Base-by-base conservation (phyloP, 2,113 vertebrate genomes). In the Scolopax mira region DNA sequence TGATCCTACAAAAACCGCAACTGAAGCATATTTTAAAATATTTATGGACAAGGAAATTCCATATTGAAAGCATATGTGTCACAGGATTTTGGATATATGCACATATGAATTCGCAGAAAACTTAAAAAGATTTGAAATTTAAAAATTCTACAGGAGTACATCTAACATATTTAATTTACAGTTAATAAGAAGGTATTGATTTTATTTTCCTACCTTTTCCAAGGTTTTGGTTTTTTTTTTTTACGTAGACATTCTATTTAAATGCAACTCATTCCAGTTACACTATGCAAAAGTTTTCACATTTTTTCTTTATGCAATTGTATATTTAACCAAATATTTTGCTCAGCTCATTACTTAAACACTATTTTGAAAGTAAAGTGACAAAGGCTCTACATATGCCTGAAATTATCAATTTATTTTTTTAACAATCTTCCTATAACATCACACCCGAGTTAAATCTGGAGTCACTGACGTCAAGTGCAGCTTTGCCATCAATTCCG, bases 181-280 rank as follows among this genome's bases (percentile, higher is more conserved):
- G 41, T 18, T 62, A 41, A 19, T 25, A 48, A 7, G 37, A n/a
- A 17, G 7, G 10, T 19, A 13, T 1, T 35, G 11, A 23, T 23
- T 70, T 2, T 25, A 77, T 79, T 62, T 23, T 39, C 14, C 35
- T 8, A 11, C 5, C 5, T 71, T 62, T 33, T 31, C 10, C 62
- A 39, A 14, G 7, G 22, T 60, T 42, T 70, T 6, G 14, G 7
- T 7, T 61, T 16, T 60, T 61, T 16, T 60, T 44, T 48, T 52
- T 10, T 0, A 27, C 49, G 65, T 10, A 54, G 0, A 21, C 10
- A 15, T 21, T 11, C 6, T 21, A 64, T 16, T 67, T 19, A 42
- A 75, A 54, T 13, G 27, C 18, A 55, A 19, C 22, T 71, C 35
- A 17, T 30, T 30, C 28, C 74, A 62, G 22, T 19, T 31, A 58